phyloP scores from a whole-genome alignment of 1,140 invertebrate species.

The Papilio aristodemus region DNA sequence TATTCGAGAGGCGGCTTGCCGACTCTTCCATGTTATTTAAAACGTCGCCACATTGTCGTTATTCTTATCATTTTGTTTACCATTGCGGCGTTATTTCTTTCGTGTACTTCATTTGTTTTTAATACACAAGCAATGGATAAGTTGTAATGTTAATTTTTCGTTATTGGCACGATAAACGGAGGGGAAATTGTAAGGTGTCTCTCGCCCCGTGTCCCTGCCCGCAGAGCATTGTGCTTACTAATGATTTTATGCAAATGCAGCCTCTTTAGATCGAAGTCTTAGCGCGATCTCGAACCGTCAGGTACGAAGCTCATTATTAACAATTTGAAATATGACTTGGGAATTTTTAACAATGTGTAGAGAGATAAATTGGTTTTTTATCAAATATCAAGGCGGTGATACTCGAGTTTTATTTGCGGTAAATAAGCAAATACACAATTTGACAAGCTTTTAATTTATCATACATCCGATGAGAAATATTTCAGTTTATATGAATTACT shows the following conservation, averaged over 20 bases:
- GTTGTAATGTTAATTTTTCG: slow-evolving; percentile 31
- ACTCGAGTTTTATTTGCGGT: slow-evolving; percentile 39
- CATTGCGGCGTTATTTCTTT: slow-evolving; percentile 47
- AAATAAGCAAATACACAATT: slow-evolving; percentile 34
- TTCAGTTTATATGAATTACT: background rate
- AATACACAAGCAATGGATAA: slow-evolving; percentile 45
- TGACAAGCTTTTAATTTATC: slow-evolving; percentile 11
- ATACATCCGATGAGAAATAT: slow-evolving; percentile 6
- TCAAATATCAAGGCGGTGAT: slow-evolving; percentile 49
- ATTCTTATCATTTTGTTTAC: slow-evolving; percentile 34
- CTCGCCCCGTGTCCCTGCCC: slow-evolving; percentile 74
- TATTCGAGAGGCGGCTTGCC: slow-evolving; percentile 76
- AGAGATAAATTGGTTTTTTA: slow-evolving; percentile 69
- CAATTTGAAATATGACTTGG: slow-evolving; percentile 78
- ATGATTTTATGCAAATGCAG: slow-evolving; percentile 81
- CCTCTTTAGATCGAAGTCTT: slow-evolving; percentile 79
- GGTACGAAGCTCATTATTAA: slow-evolving; percentile 79
- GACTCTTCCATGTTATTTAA: slow-evolving; percentile 62
- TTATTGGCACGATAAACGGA: slow-evolving; percentile 54
- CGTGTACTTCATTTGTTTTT: background rate
- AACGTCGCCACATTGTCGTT: slow-evolving; percentile 41
- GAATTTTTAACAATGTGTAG: slow-evolving; percentile 68
- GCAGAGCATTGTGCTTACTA: slow-evolving; percentile 79
- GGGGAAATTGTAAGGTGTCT: slow-evolving; percentile 68
- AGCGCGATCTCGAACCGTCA: slow-evolving; percentile 78